Base-by-base conservation (phyloP, 2,888 invertebrate species). In the Cerceris ruficornis region DNA sequence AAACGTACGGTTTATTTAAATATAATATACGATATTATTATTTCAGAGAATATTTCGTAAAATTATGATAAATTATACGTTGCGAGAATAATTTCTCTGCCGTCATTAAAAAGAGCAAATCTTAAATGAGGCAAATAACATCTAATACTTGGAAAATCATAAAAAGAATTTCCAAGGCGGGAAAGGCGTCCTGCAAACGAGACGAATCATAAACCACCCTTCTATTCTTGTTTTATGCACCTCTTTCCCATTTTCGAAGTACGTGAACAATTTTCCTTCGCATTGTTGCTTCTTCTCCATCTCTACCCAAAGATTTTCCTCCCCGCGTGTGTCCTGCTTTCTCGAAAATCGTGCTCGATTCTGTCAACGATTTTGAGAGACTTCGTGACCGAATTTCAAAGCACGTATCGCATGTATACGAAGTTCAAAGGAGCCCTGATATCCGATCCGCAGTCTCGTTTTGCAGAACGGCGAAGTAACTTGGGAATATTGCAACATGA, bases 291-390 rank as follows among this genome's bases (percentile, higher is more conserved):
- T 17, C 17, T 41, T 7, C 41, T 13, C 69, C 57, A 77, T 66
- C 67, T 66, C 69, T 55, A 59, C 61, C 17, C 46, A 61, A 15
- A 28, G 54, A 41, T 13, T 41, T 54, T 59, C 64, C 39, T 28
- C 28, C 1, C 1, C 28, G 28, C 49, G 68, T 62, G 13, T 54
- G 8, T 14, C 58, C 2, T 66, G 69, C 69, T 69, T 69, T 46
- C 65, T 39, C 52, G 41, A 65, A 66, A 77, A 77, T 77, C 65
- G 75, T 60, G 62, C 15, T 41, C 52, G 75, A 69, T 64, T 68
- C 58, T 54, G 50, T 55, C 50, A 17, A 14, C 39, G 57, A 42
- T 43, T 43, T 28, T 14, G 50, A 9, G 57, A 59, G 59, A 54
- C 61, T 57, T 58, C 57, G 65, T 69, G 69, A 77, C 69, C 65